Evolutionary conservation across 2,113 vertebrate genomes (phyloP).

Genomic region (Alligator sinensis): DNA sequence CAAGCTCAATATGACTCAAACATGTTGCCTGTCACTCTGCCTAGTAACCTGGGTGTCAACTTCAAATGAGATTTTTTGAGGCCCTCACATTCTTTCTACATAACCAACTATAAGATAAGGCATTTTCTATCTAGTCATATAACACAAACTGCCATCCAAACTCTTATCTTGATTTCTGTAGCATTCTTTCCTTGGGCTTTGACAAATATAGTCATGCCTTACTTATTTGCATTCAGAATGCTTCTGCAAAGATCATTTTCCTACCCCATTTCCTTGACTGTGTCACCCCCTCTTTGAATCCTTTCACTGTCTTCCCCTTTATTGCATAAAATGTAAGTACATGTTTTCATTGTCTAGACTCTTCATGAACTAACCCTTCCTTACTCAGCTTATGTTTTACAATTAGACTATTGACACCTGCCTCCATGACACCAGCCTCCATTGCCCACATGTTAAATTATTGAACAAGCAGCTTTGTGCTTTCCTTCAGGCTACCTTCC

Average conservation of each 20-base stretch:
- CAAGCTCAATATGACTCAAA: too few relatives aligned
- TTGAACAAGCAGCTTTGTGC: background rate
- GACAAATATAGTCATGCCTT: background rate
- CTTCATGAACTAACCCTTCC: conserved; percentile 19
- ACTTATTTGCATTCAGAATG: background rate
- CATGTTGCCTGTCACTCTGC: too few relatives aligned
- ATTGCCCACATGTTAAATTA: background rate
- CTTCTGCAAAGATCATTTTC: background rate
- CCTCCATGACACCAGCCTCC: background rate
- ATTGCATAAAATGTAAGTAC: background rate
- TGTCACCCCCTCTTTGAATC: background rate
- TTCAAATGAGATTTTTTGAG: background rate
- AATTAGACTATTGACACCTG: conserved; percentile 28
- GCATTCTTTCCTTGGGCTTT: background rate
- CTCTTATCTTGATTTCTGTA: background rate
- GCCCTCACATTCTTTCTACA: background rate
- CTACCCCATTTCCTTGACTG: background rate
- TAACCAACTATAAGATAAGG: fast-evolving
- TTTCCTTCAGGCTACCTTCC: background rate
- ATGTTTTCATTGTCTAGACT: conserved; percentile 8
- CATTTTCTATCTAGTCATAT: background rate
- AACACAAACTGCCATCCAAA: background rate
- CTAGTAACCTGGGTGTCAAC: background rate
- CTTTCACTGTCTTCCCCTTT: background rate
- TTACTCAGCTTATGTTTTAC: conserved; percentile 16